Evolutionary conservation across 2,888 invertebrate genomes (phyloP).

Genomic region (Brassicogethes aeneus): DNA sequence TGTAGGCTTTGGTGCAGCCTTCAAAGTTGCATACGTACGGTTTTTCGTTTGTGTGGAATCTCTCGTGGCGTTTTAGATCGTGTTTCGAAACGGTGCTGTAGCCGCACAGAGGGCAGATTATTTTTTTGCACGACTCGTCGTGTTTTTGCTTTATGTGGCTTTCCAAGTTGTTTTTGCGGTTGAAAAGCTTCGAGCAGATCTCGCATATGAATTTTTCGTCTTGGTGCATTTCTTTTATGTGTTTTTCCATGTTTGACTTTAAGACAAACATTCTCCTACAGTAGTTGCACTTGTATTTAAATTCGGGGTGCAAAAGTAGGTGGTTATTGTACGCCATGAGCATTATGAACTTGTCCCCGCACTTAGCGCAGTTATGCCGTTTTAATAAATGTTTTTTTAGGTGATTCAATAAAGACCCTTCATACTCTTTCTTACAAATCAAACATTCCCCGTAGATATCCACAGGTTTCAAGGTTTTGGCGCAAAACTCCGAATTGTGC

Average conservation of each 20-base stretch:
- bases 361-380: background rate
- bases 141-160: constrained; percentile 1
- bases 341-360: background rate
- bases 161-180: background rate
- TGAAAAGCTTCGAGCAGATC: background rate
- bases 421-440: background rate
- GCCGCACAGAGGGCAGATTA: background rate
- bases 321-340: constrained; percentile 1
- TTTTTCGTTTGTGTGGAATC: constrained; percentile 1
- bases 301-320: background rate
- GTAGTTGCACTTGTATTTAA: background rate
- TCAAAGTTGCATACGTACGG: background rate
- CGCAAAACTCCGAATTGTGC: background rate
- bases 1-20: background rate
- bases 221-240: constrained; percentile 2
- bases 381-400: constrained; percentile 1
- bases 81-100: constrained; percentile 2
- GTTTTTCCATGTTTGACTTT: constrained; percentile 3
- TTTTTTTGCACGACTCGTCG: background rate
- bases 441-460: background rate
- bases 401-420: background rate
- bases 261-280: constrained; percentile 1
- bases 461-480: background rate
- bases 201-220: constrained; percentile 1
- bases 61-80: background rate